phyloP scores from a whole-genome alignment of 2,113 vertebrate species.

The Gobio gobio region DNA sequence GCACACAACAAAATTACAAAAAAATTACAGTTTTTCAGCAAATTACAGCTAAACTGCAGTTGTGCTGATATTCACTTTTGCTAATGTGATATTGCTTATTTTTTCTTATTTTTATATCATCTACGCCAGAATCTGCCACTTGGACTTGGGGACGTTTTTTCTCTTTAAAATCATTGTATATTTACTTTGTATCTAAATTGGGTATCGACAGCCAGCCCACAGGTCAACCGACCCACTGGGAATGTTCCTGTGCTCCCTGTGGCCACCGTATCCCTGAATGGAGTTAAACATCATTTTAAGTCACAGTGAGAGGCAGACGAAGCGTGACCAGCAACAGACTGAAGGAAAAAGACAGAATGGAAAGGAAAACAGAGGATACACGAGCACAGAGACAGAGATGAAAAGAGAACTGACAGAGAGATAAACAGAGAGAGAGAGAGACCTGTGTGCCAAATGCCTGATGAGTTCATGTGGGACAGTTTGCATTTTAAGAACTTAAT shows the following conservation, averaged over 20 bases:
- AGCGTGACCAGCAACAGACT: constrained; percentile 12
- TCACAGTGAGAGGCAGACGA: background rate
- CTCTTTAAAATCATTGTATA: background rate
- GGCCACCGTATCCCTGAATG: background rate
- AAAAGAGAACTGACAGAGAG: constrained; percentile 5
- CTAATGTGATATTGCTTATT: too few species aligned
- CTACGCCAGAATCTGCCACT: background rate
- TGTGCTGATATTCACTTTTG: too few species aligned
- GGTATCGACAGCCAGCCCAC: background rate
- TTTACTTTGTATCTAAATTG: constrained; percentile 14
- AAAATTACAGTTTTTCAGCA: too few species aligned
- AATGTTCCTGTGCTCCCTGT: background rate
- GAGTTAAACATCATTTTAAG: constrained; percentile 12
- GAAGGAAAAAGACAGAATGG: constrained; percentile 12
- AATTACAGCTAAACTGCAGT: too few species aligned
- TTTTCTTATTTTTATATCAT: too few species aligned
- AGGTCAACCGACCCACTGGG: background rate
- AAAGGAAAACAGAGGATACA: background rate
- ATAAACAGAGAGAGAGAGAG: constrained; percentile 26
- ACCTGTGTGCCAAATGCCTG: constrained; percentile 17
- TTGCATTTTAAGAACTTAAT: constrained; percentile 51
- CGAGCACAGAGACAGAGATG: background rate
- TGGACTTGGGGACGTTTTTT: background rate
- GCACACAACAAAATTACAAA: too few species aligned
- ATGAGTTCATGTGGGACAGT: constrained; percentile 47